These are phyloP conservation scores for Sorex araneus DNA, from an alignment of 2,113 vertebrate genomes.

Conservation along the genomic window DNA sequence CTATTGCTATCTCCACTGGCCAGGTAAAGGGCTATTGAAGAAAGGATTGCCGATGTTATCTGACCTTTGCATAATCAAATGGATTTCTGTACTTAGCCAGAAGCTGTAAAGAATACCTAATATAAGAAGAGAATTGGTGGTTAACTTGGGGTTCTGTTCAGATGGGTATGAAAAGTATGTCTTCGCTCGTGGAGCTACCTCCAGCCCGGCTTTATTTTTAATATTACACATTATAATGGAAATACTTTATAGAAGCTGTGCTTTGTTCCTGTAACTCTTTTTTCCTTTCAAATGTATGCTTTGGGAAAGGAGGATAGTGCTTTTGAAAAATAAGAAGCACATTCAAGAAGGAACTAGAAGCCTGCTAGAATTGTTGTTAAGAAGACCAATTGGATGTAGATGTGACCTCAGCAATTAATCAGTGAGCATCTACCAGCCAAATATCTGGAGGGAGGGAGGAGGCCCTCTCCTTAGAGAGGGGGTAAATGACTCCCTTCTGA, in stretches of 20 bases:
- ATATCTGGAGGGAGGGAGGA: slow-evolving; percentile 75
- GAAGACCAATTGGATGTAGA: slow-evolving; percentile 64
- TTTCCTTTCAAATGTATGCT: slow-evolving; percentile 35
- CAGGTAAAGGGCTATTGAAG: not conserved
- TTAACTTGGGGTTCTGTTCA: slow-evolving; percentile 10
- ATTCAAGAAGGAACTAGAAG: slow-evolving; percentile 67
- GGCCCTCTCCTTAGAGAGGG: slow-evolving; percentile 70
- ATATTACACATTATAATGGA: slow-evolving; percentile 24
- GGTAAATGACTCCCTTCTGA: slow-evolving; percentile 79
- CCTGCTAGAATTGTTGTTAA: slow-evolving; percentile 64
- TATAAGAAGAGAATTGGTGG: slow-evolving; percentile 18
- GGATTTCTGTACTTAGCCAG: slow-evolving; percentile 57
- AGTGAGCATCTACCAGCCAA: slow-evolving; percentile 75
- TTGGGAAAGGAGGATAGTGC: slow-evolving; percentile 52
- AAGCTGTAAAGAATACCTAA: slow-evolving; percentile 18
- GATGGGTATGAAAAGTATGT: slow-evolving; percentile 16
- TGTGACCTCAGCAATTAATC: slow-evolving; percentile 76
- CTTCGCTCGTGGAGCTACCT: not conserved
- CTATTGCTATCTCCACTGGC: slow-evolving; percentile 25
- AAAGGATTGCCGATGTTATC: slow-evolving; percentile 13
- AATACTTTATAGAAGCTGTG: not conserved
- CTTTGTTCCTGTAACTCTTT: slow-evolving; percentile 33
- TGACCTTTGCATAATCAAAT: slow-evolving; percentile 60
- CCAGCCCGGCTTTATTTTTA: slow-evolving; percentile 44
- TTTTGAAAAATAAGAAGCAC: slow-evolving; percentile 44